These are phyloP conservation scores for Eudorcas thomsonii DNA, from an alignment of 2,113 vertebrate genomes.

Conservation along the genomic window DNA sequence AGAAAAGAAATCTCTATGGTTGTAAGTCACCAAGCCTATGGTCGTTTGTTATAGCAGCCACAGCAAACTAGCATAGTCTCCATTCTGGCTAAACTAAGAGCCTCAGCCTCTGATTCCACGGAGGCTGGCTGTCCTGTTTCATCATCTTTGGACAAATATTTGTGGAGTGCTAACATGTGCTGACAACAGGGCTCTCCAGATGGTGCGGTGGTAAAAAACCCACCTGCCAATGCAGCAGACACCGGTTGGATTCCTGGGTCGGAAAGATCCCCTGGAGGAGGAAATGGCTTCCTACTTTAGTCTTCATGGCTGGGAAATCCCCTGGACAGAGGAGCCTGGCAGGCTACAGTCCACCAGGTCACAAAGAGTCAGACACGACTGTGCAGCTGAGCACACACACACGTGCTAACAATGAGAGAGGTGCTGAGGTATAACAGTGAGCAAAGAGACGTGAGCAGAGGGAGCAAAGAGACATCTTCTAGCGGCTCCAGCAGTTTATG, in stretches of 20 bases:
- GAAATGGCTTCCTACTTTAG: background rate
- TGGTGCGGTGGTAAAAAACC: background rate
- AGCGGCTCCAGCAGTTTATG: background rate
- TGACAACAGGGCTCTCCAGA: background rate
- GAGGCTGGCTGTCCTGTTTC: background rate
- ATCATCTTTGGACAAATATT: background rate
- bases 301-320: background rate
- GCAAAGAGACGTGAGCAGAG: background rate
- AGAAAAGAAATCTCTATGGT: background rate
- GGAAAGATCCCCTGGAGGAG: background rate
- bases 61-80: background rate
- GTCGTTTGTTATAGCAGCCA: background rate
- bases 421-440: background rate
- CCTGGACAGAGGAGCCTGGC: background rate
- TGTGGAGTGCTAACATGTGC: background rate
- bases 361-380: background rate
- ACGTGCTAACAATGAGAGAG: background rate
- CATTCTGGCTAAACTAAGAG: background rate
- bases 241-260: background rate
- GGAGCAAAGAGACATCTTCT: background rate
- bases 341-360: background rate
- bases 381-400: background rate
- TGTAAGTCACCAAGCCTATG: background rate
- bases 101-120: fast-evolving
- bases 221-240: background rate